Percentiles rank a stretch among this genome's conserved stretches.
These are phyloP conservation scores for Bibio marci DNA, from an alignment of 2,888 invertebrate genomes.

Conservation along the genomic window DNA sequence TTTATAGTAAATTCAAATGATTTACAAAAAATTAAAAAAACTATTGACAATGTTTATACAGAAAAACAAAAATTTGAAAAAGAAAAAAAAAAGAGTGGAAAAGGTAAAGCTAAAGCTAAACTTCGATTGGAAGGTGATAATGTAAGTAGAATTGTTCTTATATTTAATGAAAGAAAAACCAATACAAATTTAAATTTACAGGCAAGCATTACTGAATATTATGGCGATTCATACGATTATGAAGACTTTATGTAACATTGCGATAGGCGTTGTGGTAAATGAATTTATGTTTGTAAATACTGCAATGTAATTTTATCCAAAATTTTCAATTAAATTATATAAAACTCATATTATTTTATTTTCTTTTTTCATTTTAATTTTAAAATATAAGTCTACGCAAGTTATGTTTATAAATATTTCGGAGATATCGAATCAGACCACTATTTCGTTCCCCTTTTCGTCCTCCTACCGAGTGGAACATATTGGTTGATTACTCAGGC, in stretches of 20 bases:
- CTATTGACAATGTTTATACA: slow-evolving; percentile 65
- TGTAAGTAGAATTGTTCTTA: slow-evolving; percentile 32
- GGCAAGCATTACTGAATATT: slow-evolving; percentile 50
- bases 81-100: slow-evolving; percentile 61
- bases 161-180: not conserved
- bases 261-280: not conserved
- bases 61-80: slow-evolving; percentile 82
- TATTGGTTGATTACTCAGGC: too few relatives aligned
- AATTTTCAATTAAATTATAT: too few relatives aligned
- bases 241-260: slow-evolving; percentile 62
- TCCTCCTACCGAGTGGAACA: too few relatives aligned
- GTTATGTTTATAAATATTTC: too few relatives aligned
- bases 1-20: slow-evolving; percentile 58
- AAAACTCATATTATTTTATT: too few relatives aligned
- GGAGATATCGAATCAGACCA: too few relatives aligned
- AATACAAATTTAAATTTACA: slow-evolving; percentile 16
- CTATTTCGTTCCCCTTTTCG: too few relatives aligned
- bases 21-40: slow-evolving; percentile 70
- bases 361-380: too few relatives aligned
- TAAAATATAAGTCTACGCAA: too few relatives aligned
- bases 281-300: too few relatives aligned
- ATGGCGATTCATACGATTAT: slow-evolving; percentile 48
- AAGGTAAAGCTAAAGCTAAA: slow-evolving; percentile 65
- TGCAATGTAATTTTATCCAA: too few relatives aligned
- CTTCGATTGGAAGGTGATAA: slow-evolving; percentile 55